These are phyloP conservation scores for Andrena marginata DNA, from an alignment of 2,888 invertebrate species.

Conservation along the genomic window DNA sequence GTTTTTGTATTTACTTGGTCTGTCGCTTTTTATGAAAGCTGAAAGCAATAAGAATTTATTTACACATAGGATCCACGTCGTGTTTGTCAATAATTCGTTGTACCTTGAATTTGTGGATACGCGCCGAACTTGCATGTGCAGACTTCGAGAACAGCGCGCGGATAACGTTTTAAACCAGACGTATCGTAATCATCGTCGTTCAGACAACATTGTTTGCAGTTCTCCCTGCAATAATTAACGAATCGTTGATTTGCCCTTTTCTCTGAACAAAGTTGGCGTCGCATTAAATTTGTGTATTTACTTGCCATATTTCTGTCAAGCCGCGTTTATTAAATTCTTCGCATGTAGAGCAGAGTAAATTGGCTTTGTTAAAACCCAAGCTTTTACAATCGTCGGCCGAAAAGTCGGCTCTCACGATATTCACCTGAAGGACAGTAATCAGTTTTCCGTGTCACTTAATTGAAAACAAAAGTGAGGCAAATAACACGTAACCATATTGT, in stretches of 20 bases:
- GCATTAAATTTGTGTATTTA: constrained; percentile 29
- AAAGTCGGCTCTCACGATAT: constrained; percentile 86
- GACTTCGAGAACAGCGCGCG: constrained; percentile 96
- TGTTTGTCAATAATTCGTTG: constrained; percentile 1
- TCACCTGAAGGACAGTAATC: constrained; percentile 29
- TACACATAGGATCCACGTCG: background rate
- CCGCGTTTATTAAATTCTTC: constrained; percentile 92
- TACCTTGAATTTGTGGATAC: constrained; percentile 97
- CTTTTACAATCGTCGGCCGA: constrained; percentile 93
- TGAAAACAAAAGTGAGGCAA: background rate
- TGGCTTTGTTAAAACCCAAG: constrained; percentile 94
- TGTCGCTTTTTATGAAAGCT: constrained; percentile 98
- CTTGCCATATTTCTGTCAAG: constrained; percentile 88
- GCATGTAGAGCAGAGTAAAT: constrained; percentile 95
- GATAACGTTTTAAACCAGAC: constrained; percentile 90
- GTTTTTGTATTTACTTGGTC: constrained; percentile 95
- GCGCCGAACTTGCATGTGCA: constrained; percentile 99
- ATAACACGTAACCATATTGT: background rate
- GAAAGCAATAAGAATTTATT: constrained; percentile 62
- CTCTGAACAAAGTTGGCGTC: background rate
- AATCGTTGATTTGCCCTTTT: background rate
- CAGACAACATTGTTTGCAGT: constrained; percentile 93
- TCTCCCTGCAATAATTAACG: constrained; percentile 57
- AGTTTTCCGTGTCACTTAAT: background rate
- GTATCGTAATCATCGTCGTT: constrained; percentile 89